These are phyloP conservation scores for Xyrauchen texanus DNA, from an alignment of 2,113 vertebrate species.

Conservation along the genomic window DNA sequence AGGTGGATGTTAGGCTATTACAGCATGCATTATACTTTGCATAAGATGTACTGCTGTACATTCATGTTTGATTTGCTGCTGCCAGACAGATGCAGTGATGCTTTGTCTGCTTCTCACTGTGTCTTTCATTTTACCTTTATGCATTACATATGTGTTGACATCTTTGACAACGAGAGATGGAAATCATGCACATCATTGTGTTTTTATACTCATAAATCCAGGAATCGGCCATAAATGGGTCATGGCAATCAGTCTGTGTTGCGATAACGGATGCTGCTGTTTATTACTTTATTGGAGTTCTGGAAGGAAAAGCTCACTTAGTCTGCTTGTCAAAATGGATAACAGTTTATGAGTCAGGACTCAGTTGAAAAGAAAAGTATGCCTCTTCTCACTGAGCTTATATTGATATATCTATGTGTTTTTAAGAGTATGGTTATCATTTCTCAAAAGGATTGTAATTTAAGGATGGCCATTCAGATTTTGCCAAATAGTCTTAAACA, in stretches of 20 bases:
- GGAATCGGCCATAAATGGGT: slow-evolving; percentile 55
- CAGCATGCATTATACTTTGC: no score
- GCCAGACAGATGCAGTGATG: no score
- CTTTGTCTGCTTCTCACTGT: no score
- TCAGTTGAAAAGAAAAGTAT: background rate
- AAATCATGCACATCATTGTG: background rate
- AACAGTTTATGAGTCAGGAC: no score
- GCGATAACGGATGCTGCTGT: slow-evolving; percentile 27
- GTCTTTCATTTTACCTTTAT: background rate
- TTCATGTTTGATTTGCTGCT: background rate
- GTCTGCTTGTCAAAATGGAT: no score
- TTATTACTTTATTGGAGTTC: background rate
- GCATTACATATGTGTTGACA: background rate
- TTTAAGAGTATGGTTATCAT: background rate
- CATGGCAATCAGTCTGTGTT: slow-evolving; percentile 55
- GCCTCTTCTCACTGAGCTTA: background rate
- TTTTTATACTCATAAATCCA: slow-evolving; percentile 17
- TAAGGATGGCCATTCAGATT: background rate
- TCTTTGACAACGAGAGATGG: background rate
- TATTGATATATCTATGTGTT: no score
- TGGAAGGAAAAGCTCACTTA: no score
- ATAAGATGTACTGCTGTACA: background rate
- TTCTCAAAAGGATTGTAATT: background rate
- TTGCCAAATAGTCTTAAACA: no score
- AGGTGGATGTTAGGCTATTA: no score